Evolutionary conservation across 2,888 invertebrate species (phyloP).

Genomic region (Lasioglossum marginatum): DNA sequence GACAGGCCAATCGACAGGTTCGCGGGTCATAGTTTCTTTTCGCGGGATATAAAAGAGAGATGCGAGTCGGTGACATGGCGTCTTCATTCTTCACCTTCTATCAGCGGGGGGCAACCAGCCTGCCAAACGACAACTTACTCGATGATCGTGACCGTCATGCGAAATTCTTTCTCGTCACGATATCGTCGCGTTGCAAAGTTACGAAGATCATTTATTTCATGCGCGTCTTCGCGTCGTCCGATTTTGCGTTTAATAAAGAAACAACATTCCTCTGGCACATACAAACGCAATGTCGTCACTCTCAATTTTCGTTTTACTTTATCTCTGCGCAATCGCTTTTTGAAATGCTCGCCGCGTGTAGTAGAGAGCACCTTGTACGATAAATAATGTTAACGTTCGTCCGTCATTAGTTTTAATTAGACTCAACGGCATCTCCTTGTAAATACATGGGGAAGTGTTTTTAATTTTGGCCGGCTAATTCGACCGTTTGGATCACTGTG

Average conservation of each 20-base stretch:
- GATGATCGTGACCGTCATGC: constrained; percentile 5
- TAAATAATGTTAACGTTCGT: not conserved
- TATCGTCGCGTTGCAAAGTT: not conserved
- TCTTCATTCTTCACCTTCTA: constrained; percentile 68
- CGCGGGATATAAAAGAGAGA: constrained; percentile 55
- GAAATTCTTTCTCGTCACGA: not conserved
- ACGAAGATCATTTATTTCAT: not conserved
- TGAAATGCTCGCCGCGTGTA: not conserved
- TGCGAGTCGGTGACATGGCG: constrained; percentile 47
- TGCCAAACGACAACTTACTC: constrained; percentile 56
- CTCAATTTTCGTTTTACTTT: not conserved
- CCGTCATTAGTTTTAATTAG: not conserved
- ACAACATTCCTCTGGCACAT: not conserved
- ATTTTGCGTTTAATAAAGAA: not conserved
- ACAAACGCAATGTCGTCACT: not conserved
- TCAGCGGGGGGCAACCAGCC: constrained; percentile 61
- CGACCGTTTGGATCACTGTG: not conserved
- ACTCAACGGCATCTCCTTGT: not conserved
- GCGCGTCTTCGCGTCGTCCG: not conserved
- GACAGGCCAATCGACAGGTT: constrained; percentile 69
- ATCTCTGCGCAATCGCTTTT: not conserved
- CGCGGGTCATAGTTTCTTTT: constrained; percentile 66
- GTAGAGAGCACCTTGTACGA: not conserved
- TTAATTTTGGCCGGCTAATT: too few relatives aligned
- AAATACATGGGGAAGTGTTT: not conserved